phyloP scores from a whole-genome alignment of 2,888 invertebrate species.

The Lasioglossum leucozonium region DNA sequence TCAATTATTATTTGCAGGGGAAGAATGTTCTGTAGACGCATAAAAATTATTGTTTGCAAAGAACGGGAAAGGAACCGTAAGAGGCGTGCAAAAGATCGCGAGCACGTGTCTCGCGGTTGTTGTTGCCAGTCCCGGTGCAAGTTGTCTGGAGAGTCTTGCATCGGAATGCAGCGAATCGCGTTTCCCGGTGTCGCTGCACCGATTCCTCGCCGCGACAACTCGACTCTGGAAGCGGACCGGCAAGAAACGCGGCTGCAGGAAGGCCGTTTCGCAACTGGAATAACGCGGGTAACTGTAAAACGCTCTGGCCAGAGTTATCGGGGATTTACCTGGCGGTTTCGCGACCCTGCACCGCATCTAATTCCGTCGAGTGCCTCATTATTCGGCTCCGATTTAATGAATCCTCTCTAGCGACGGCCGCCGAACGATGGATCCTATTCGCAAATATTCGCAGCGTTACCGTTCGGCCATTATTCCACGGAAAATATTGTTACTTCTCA shows the following conservation, averaged over 20 bases:
- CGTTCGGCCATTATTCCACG: neutral
- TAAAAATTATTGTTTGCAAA: neutral
- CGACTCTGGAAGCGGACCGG: conserved; percentile 2
- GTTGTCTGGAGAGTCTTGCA: conserved; percentile 8
- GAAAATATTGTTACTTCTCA: neutral
- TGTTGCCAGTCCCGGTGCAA: neutral
- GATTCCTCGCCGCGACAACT: conserved; percentile 3
- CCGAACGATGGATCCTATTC: neutral
- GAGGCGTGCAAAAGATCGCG: neutral
- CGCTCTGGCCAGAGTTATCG: neutral
- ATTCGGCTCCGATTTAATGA: neutral
- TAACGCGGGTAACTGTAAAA: conserved; percentile 27
- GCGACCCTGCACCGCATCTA: neutral
- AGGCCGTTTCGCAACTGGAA: conserved; percentile 15
- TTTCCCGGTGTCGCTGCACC: neutral
- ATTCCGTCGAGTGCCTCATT: conserved; percentile 15
- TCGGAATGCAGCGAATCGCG: neutral
- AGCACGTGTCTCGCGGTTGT: neutral
- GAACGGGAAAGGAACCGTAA: neutral
- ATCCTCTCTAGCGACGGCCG: neutral
- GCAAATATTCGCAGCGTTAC: neutral
- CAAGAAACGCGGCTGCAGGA: neutral
- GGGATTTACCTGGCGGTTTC: conserved; percentile 4
- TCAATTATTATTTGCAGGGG: neutral
- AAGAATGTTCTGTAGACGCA: neutral